phyloP scores from a whole-genome alignment of 2,797 vertebrate species.

The Chanos chanos region DNA sequence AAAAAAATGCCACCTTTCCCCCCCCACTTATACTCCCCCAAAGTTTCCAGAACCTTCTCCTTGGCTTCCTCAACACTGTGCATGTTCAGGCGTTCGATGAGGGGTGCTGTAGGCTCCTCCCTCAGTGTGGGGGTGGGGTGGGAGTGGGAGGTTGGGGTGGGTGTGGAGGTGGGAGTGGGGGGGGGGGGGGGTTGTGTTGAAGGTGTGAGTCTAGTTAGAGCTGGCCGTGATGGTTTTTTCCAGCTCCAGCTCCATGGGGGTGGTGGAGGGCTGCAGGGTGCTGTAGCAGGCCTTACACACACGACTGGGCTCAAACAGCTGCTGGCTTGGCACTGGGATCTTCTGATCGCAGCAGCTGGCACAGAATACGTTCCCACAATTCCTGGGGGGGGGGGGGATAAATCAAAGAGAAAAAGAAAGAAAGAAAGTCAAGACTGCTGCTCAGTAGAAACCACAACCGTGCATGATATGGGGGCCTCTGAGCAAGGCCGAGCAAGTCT shows the following conservation, averaged over 20 bases:
- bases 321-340: constrained; percentile 97
- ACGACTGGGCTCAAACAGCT: constrained; percentile 92
- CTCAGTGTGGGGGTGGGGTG: not conserved
- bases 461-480: not conserved
- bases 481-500: not conserved
- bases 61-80: constrained; percentile 42
- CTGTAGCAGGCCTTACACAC: constrained; percentile 92
- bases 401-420: constrained; percentile 19
- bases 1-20: not conserved
- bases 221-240: constrained; percentile 91
- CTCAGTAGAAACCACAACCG: not conserved
- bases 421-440: not conserved
- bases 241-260: constrained; percentile 83
- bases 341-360: constrained; percentile 98
- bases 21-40: constrained; percentile 11
- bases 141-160: constrained; percentile 16
- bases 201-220: constrained; percentile 77
- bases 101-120: not conserved
- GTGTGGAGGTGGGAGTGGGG: not conserved
- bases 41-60: constrained; percentile 55
- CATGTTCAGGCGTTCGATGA: constrained; percentile 9
- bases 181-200: constrained; percentile 19
- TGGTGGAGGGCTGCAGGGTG: constrained; percentile 76
- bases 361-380: constrained; percentile 97
- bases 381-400: constrained; percentile 70